Base-by-base conservation (phyloP, 2,113 vertebrate genomes). In the Daphoenositta chrysoptera region DNA sequence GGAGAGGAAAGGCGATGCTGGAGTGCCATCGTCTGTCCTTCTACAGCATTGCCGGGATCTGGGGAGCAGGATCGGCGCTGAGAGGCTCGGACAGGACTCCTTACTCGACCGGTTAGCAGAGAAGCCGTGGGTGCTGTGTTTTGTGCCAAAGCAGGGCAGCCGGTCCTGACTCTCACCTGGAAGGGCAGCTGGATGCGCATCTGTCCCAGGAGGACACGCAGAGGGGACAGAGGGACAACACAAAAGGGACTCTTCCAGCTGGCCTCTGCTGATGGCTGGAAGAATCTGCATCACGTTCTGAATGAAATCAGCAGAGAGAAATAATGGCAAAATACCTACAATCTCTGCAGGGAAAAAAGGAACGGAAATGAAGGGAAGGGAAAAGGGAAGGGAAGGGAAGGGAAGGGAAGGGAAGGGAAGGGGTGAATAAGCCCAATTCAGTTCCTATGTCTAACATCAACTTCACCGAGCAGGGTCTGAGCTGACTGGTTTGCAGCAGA, bases 21-120 rank as follows among this genome's bases (percentile, higher is more conserved):
- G 27, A 61, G 71, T 90, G 95, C 97, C 97, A 96, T 58, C 95
- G 26, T 24, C 90, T 91, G 97, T 33, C 65, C 9, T 0, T 10
- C 9, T 2, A 0, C 31, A 42, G 81, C 70, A 87, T 28, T 78
- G 83, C 91, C 66, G 40, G 15, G 9, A 22, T 10, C 35, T 31
- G 45, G 15, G 48, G 28, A 19, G 37, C 12, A 8, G 48, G 8
- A 4, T 7, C n/a, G 3, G 50, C 3, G 5, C 28, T 5, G 58
- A 35, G 0, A 17, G 39, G 8, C 2, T 8, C 27, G 1, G 13
- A 14, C 40, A 11, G 39, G 15, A 3, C 18, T 23, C 44, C 27
- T 31, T 15, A 10, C 5, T 8, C 17, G 10, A 8, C 3, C 2
- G 26, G 12, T 6, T 7, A 2, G 14, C n/a, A 24, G 58, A 20